A percentile compares a stretch with the other conserved stretches of the same genome.
Evolutionary conservation across 2,888 invertebrate species (phyloP).

Genomic region (Diaphora mendica): DNA sequence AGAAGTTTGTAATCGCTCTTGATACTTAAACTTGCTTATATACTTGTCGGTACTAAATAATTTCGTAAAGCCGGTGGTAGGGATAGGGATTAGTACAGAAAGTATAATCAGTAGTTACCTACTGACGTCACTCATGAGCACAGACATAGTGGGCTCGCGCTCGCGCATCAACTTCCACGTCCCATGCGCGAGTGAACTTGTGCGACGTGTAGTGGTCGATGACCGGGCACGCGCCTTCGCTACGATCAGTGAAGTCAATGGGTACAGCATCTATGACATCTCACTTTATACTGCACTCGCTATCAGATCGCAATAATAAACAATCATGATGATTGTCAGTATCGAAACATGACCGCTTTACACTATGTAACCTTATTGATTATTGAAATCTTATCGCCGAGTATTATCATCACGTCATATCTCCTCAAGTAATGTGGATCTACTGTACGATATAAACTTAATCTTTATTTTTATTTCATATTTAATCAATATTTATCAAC

Average conservation of each 20-base stretch:
- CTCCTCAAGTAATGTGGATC: background rate
- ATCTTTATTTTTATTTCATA: background rate
- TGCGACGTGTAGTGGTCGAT: constrained; percentile 69
- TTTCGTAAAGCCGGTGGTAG: background rate
- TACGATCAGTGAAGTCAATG: constrained; percentile 50
- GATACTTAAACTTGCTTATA: background rate
- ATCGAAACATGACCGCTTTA: background rate
- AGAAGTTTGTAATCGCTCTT: background rate
- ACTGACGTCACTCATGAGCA: constrained; percentile 30
- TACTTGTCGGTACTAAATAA: background rate
- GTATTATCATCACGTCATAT: background rate
- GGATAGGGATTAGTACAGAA: background rate
- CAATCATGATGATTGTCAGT: constrained; percentile 12
- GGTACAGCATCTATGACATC: constrained; percentile 52
- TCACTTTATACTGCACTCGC: constrained; percentile 39
- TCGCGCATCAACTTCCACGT: constrained; percentile 47
- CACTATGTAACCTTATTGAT: constrained; percentile 3
- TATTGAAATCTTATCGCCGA: background rate
- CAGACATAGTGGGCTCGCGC: constrained; percentile 43
- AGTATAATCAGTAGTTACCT: constrained; percentile 19
- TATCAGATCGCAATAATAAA: constrained; percentile 28
- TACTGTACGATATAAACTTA: background rate
- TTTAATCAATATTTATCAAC: background rate
- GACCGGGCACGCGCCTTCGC: constrained; percentile 76
- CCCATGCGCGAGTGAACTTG: constrained; percentile 69